A percentile compares a stretch with the other conserved stretches of the same genome.
These are phyloP conservation scores for Apocrypta bakeri DNA, from an alignment of 1,140 invertebrate genomes.

Conservation along the genomic window DNA sequence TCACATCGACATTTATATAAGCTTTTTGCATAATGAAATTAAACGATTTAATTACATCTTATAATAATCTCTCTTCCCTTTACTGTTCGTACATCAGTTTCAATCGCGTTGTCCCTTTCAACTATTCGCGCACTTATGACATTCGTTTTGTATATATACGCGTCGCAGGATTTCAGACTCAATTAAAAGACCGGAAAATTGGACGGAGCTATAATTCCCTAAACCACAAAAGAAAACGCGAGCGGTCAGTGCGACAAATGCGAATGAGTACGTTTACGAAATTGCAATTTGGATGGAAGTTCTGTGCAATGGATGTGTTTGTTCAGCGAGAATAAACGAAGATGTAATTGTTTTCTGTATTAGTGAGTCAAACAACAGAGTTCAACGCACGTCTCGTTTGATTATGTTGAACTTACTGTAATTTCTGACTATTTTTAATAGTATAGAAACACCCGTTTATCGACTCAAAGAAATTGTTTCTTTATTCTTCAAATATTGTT, in stretches of 20 bases:
- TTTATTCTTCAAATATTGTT: too few relatives aligned
- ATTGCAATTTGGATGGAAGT: background rate
- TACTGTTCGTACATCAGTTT: background rate
- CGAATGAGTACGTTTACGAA: background rate
- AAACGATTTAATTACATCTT: too few relatives aligned
- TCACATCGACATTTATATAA: too few relatives aligned
- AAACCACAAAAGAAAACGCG: slow-evolving; percentile 4
- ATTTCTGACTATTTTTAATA: too few relatives aligned
- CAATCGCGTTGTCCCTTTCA: background rate
- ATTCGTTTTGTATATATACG: background rate
- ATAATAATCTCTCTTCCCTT: too few relatives aligned
- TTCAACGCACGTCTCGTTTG: background rate
- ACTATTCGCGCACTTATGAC: background rate
- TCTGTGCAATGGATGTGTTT: background rate
- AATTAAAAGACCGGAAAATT: slow-evolving; percentile 30
- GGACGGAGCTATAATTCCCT: slow-evolving; percentile 32
- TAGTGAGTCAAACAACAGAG: background rate
- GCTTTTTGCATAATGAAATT: too few relatives aligned
- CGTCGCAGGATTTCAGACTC: background rate
- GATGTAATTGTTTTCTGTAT: slow-evolving; percentile 26
- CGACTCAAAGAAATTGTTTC: too few relatives aligned
- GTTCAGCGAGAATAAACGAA: background rate
- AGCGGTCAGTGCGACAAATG: background rate
- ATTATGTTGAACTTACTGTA: too few relatives aligned
- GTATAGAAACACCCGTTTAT: too few relatives aligned